Evolutionary conservation across 2,888 invertebrate species (phyloP), one percentile per base, ranked within the genome.

Genomic region (Cosmorhoe ocellata): DNA sequence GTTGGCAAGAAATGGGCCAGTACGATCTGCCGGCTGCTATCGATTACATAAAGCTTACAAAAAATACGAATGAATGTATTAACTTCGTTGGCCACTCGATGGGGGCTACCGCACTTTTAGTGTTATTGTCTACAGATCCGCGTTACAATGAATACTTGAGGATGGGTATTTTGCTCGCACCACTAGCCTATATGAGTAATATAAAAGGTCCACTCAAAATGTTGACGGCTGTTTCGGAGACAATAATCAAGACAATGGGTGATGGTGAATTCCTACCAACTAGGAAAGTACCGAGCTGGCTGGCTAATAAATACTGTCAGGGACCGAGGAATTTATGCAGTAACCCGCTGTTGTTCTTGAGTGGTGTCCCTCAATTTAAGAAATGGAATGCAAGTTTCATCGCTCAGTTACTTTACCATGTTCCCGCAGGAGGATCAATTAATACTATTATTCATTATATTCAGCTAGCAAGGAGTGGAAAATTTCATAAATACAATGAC

Each of bases 41-140:
- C 2, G 74, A 84, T 45, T 83, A 83, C 36, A 79, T 86, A 5
- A 71, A 69, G 47, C 44, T 49, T 6, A 33, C 64, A 1, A 81
- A 72, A 52, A 74, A 76, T 30, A 52, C 43, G 0, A 67, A 56
- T 14, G 63, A 72, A 0, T 58, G 72, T 2, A 80, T 87, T 2
- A 76, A 75, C 56, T 86, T 56, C 38, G 66, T 87, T 5, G 85
- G 86, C 1, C 84, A 86, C 51, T 87, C 86, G 0, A 83, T 86
- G 83, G 85, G 86, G 1, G 74, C 80, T 0, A 76, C 85, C 0
- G 79, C 78, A 0, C 69, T 85, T 13, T 56, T 85, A 47, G 79
- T 81, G 0, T 55, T 85, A 41, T 57, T 87, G 4, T 81, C 85
- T 1, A 67, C 69, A 0, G 32, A 47, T 3, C 82, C 81, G 1